Base-by-base conservation (phyloP, 2,113 vertebrate genomes). In the Apodemus speciosus region DNA sequence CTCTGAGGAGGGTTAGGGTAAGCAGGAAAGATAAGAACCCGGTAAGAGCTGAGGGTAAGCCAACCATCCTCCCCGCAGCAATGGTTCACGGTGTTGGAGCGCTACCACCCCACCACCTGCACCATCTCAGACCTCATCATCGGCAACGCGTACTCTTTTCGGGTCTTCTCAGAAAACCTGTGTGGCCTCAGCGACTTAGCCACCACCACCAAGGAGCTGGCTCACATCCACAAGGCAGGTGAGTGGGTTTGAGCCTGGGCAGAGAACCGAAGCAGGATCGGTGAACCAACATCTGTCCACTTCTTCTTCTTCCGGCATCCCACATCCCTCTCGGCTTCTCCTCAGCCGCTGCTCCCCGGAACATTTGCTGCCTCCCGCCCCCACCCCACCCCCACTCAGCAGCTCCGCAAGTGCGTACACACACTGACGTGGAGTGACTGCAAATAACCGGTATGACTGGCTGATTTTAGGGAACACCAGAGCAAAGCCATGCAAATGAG, bases 41-140 rank as follows among this genome's bases (percentile, higher is more conserved):
- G 51, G 15, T 30, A 38, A 60, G 16, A 7, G 88, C 25, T 0
- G 56, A 66, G 85, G n/a, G 11, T 71, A 68, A 94, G 38, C 0
- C 3, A 23, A 30, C 71, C 0, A 0, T n/a, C 15, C 23, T 68
- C 35, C 43, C 89, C 2, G 0, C 97, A 99, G 99, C 99, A 99
- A 64, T 99, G 99, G 99, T 99, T 99, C 98, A 99, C 98, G 0
- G 99, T 98, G 14, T 95, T 99, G 98, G 99, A 99, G 80, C 98
- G 98, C 96, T 99, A 98, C 97, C 99, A 98, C 96, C 98, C 98
- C 30, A 98, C 99, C 25, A 98, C 97, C 83, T 99, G 98, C 97
- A 99, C 99, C 30, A 7, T 99, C 96, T 99, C 99, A 0, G 99
- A 99, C 98, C 99, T 99, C 98, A 98, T 99, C 96, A 98, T 99